These are phyloP conservation scores for Glyphotaelius pellucidus DNA, from an alignment of 2,888 invertebrate genomes.

Conservation along the genomic window DNA sequence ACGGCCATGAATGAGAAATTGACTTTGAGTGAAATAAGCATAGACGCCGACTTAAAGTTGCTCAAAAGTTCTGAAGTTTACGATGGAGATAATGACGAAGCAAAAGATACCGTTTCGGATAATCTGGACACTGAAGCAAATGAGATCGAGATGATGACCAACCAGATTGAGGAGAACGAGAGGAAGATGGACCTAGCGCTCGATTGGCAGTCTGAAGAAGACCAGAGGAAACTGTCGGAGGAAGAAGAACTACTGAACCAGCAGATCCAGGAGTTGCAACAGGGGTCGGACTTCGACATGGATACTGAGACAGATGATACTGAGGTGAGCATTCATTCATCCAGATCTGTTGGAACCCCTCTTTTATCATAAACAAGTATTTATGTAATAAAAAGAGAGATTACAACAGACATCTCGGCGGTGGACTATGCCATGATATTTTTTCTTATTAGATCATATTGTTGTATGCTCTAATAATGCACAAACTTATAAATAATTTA, in stretches of 20 bases:
- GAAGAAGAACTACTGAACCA: constrained; percentile 87
- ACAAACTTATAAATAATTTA: not conserved
- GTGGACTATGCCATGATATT: not conserved
- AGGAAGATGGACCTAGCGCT: constrained; percentile 79
- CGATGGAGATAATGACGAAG: constrained; percentile 61
- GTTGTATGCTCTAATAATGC: not conserved
- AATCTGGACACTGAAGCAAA: constrained; percentile 65
- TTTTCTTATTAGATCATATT: not conserved
- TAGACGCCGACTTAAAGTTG: constrained; percentile 59
- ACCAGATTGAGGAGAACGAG: constrained; percentile 77
- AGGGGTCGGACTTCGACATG: constrained; percentile 84
- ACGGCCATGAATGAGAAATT: constrained; percentile 60
- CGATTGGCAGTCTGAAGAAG: constrained; percentile 83
- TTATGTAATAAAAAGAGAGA: not conserved
- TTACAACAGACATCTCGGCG: not conserved
- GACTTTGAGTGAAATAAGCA: constrained; percentile 64
- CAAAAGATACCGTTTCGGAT: constrained; percentile 57
- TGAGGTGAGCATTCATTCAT: constrained; percentile 71
- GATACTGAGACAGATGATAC: constrained; percentile 91
- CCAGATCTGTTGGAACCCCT: not conserved
- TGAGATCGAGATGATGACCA: constrained; percentile 76
- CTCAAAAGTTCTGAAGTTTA: constrained; percentile 55
- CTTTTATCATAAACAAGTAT: not conserved
- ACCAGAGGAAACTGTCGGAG: constrained; percentile 84
- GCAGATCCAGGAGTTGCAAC: constrained; percentile 85